Evolutionary conservation across 2,113 vertebrate species (phyloP).

Genomic region (Chlorodrepanis virens): DNA sequence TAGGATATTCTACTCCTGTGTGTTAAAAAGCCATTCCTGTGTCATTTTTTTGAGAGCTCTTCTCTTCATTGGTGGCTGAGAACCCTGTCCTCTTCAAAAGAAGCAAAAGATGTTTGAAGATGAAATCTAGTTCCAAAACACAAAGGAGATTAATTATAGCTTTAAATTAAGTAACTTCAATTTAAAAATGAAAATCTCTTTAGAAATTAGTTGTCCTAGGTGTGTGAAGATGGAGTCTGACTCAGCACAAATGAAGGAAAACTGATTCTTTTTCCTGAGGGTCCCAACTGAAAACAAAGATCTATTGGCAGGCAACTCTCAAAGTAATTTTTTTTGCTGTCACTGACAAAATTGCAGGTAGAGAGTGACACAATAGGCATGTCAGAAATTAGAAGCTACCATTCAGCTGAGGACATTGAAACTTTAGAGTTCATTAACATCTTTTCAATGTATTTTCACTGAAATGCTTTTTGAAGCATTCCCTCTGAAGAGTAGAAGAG

Average conservation of each 20-base stretch:
- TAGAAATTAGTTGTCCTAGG: neutral
- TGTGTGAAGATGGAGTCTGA: neutral
- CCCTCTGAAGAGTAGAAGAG: neutral
- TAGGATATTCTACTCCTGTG: neutral
- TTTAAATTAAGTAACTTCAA: neutral
- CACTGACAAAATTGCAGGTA: neutral
- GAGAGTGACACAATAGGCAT: fast-evolving
- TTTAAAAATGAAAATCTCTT: neutral
- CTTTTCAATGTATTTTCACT: neutral
- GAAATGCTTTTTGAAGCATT: neutral
- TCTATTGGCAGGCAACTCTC: fast-evolving
- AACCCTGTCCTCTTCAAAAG: neutral
- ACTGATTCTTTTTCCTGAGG: neutral
- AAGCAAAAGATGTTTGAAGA: neutral
- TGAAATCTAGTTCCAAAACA: neutral
- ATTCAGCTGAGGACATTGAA: neutral
- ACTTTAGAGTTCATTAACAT: neutral
- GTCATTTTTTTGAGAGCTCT: neutral
- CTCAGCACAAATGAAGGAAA: neutral
- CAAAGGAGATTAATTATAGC: neutral
- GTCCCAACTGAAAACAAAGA: neutral
- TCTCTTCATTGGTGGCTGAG: neutral
- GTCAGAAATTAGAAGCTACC: neutral
- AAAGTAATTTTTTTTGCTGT: neutral
- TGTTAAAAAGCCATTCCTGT: neutral